phyloP scores from a whole-genome alignment of 2,797 vertebrate species.

The Natrix natrix region DNA sequence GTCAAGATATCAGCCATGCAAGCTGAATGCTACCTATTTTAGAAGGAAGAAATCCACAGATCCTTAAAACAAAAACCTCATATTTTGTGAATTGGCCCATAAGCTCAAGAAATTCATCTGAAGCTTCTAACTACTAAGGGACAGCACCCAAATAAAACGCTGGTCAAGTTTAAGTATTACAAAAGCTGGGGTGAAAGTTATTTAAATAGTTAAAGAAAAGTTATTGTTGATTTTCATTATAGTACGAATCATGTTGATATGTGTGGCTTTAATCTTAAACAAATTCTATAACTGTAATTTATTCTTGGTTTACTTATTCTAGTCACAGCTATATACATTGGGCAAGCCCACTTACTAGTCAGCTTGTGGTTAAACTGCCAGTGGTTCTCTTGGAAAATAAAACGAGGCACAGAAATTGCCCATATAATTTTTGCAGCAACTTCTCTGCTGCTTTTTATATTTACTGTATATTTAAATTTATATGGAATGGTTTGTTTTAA shows the following conservation, averaged over 20 bases:
- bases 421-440: not conserved
- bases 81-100: not conserved
- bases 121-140: not conserved
- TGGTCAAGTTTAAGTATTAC: not conserved
- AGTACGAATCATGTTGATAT: not conserved
- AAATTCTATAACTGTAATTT: not conserved
- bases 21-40: not conserved
- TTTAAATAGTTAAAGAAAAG: not conserved
- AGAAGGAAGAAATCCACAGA: not conserved
- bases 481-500: not conserved
- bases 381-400: not conserved
- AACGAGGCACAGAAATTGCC: not conserved
- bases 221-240: not conserved
- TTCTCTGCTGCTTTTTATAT: not conserved
- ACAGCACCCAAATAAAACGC: not conserved
- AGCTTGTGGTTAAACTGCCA: not conserved
- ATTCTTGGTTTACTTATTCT: not conserved
- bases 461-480: not conserved
- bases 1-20: not conserved
- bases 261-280: not conserved
- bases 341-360: not conserved
- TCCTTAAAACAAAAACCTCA: not conserved
- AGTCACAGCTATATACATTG: not conserved
- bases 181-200: not conserved
- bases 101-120: not conserved